Evolutionary conservation across 2,797 vertebrate genomes (phyloP), one percentile per base, ranked within the genome.

Genomic region (Pygocentrus nattereri): DNA sequence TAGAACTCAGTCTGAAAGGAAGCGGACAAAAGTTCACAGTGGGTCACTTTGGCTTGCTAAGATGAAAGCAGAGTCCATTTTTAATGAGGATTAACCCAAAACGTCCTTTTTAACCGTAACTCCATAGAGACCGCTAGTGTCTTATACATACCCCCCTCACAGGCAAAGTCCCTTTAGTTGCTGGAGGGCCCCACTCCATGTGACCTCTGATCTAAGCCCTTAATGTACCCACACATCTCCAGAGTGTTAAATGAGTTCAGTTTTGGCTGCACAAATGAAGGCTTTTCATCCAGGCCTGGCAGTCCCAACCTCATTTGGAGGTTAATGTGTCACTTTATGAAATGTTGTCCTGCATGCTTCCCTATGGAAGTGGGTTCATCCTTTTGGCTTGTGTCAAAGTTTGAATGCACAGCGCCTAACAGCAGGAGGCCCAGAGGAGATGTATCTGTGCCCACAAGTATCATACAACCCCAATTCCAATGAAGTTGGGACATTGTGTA

Each of bases 41-140:
- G 90, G 94, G 93, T 94, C 93, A 93, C 90, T 93, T 92, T 93
- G 91, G 91, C 91, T 82, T 90, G 85, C 89, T 90, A 88, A 93
- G 91, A 93, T 94, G 91, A 94, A 94, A 94, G 91, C 90, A 89
- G 90, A 87, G 92, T 90, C 91, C 88, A 90, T 91, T 95, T 94
- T 94, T 94, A 94, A 93, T 93, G 90, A 94, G 93, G 93, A 95
- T 94, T 93, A 93, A 92, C 87, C 84, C 88, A 90, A 93, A 94
- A 92, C 91, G 91, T 92, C 89, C 90, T 92, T 91, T 93, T 91
- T 93, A 89, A 89, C 87, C 82, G 84, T 86, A 87, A 90, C 90
- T 92, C 91, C 89, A 25, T 47, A 89, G 88, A 87, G 90, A 86
- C 87, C 91, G 89, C 89, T 88, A 90, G 89, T 88, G 89, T 91